Percentiles rank a stretch among this genome's conserved stretches.
Conservation (phyloP, 2,888 invertebrate species). For the Cylindroiulus punctatus region DNA sequence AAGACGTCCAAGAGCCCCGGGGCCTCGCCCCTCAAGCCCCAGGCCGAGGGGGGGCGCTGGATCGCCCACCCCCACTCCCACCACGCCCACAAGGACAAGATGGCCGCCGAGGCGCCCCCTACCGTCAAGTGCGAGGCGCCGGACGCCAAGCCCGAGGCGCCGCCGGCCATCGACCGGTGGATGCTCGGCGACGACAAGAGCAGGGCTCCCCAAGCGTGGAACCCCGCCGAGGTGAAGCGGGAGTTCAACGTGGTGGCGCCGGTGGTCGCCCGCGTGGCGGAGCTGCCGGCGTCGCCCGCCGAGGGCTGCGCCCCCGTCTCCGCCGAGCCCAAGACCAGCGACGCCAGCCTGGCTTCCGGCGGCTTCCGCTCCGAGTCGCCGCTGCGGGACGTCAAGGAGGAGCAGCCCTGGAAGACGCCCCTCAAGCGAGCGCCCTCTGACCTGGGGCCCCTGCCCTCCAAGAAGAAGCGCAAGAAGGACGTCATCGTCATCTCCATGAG, state of each 20-base stretch:
- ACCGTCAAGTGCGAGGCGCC: not conserved
- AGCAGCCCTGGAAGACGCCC: slow-evolving; percentile 50
- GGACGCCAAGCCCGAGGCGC: not conserved
- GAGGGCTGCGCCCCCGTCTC: slow-evolving; percentile 44
- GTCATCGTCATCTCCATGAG: slow-evolving; percentile 55
- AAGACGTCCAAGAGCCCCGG: not conserved
- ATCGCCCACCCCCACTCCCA: slow-evolving; percentile 49
- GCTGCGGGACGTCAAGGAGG: not conserved
- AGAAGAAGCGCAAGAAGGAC: slow-evolving; percentile 53
- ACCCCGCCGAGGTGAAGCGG: not conserved
- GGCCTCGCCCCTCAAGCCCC: slow-evolving; percentile 33
- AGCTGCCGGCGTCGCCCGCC: slow-evolving; percentile 47
- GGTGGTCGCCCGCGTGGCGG: not conserved
- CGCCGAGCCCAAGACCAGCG: slow-evolving; percentile 27
- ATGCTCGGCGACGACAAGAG: not conserved
- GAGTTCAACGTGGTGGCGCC: slow-evolving; percentile 40
- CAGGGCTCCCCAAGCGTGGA: not conserved
- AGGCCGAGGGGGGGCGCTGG: slow-evolving; percentile 53
- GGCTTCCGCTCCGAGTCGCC: not conserved
- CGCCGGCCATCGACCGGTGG: slow-evolving; percentile 40
- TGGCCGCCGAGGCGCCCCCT: not conserved
- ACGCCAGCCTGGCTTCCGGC: not conserved
- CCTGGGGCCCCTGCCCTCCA: not conserved
- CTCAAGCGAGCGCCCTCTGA: slow-evolving; percentile 4
- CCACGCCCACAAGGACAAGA: slow-evolving; percentile 31